These are phyloP conservation scores for Spheniscus mendiculus DNA, from an alignment of 2,113 vertebrate genomes.

Conservation along the genomic window DNA sequence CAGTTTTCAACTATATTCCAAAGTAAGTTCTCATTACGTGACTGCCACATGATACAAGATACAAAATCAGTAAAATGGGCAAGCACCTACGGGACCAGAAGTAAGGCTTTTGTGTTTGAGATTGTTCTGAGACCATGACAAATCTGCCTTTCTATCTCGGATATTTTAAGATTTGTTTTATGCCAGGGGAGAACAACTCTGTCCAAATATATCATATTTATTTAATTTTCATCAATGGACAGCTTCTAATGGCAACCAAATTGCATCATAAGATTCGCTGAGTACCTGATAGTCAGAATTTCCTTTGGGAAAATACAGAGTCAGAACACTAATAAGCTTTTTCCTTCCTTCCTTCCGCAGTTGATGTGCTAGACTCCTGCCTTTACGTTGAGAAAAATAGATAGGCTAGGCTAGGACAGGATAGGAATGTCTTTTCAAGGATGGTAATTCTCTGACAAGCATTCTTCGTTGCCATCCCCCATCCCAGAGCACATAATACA, in stretches of 20 bases:
- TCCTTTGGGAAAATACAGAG: not conserved
- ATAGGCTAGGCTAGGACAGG: not conserved
- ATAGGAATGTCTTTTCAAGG: not conserved
- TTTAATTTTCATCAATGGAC: not conserved
- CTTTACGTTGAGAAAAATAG: not conserved
- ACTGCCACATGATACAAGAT: not conserved
- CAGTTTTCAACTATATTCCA: not conserved
- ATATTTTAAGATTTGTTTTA: not conserved
- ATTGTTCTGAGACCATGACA: not conserved
- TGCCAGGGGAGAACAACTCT: not conserved
- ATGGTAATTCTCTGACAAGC: not conserved
- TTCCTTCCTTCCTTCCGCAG: not conserved
- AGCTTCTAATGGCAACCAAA: not conserved
- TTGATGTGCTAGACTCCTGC: not conserved
- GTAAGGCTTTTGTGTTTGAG: not conserved
- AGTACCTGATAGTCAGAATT: not conserved
- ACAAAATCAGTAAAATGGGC: not conserved
- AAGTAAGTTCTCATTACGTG: not conserved
- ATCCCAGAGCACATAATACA: not conserved
- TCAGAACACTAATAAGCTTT: not conserved
- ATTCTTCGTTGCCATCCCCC: not conserved
- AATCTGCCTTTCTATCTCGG: not conserved
- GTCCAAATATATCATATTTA: not conserved
- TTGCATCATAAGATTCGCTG: not conserved
- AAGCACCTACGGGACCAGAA: not conserved